These are phyloP conservation scores for Eupithecia dodoneata DNA, from an alignment of 2,888 invertebrate genomes.

Conservation along the genomic window DNA sequence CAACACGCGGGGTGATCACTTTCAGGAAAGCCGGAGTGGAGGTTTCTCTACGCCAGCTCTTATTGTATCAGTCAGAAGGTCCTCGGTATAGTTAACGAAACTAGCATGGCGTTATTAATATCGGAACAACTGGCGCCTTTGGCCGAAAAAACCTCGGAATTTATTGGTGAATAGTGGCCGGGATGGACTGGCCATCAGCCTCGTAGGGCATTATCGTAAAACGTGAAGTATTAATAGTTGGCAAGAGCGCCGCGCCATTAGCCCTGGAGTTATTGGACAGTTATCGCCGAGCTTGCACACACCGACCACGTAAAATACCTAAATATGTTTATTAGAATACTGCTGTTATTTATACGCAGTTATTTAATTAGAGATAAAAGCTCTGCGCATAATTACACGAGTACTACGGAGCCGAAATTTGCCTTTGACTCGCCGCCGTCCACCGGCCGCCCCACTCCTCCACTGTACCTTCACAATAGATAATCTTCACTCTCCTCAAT, in stretches of 20 bases:
- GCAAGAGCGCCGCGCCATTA: conserved; percentile 79
- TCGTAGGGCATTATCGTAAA: conserved; percentile 79
- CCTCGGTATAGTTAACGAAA: conserved; percentile 68
- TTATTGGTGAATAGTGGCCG: conserved; percentile 78
- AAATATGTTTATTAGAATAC: conserved; percentile 43
- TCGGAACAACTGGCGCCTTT: conserved; percentile 79
- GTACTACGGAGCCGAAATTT: background rate
- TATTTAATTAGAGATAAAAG: conserved; percentile 38
- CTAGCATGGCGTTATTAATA: conserved; percentile 76
- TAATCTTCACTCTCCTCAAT: background rate
- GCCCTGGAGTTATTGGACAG: conserved; percentile 77
- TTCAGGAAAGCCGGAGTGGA: conserved; percentile 15
- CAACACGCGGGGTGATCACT: background rate
- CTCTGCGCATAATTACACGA: conserved; percentile 15
- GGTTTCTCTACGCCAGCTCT: conserved; percentile 9
- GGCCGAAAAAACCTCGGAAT: conserved; percentile 72
- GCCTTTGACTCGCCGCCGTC: background rate
- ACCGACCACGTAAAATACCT: conserved; percentile 35
- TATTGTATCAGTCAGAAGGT: conserved; percentile 15
- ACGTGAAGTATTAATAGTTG: conserved; percentile 79
- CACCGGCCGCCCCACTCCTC: background rate
- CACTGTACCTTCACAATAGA: background rate
- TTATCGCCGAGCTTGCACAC: conserved; percentile 53
- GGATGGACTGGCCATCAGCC: conserved; percentile 52
- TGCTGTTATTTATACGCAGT: conserved; percentile 29